Base-by-base conservation (phyloP, 1,140 invertebrate genomes). In the Brachionus asplanchnoidis region DNA sequence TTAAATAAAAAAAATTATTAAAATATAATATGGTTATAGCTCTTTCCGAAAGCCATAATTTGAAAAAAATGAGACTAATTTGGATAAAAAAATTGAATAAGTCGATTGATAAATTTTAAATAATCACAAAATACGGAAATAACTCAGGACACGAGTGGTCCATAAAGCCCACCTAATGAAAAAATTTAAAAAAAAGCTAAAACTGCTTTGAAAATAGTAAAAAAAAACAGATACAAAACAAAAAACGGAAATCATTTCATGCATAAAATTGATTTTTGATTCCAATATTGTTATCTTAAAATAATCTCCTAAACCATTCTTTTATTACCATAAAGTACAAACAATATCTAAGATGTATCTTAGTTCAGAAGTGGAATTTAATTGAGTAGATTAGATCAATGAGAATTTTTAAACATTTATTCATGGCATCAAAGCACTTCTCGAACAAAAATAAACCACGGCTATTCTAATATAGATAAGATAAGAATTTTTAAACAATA, bases 331-430 rank as follows among this genome's bases (percentile, higher is more conserved):
- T 60, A 53, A 53, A 53, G 46, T 53, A 32, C 8, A 68, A 68
- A 68, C 66, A 68, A 26, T 68, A 68, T 68, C 66, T 68, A 28
- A 68, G 9, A 68, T 68, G 66, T 68, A 68, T 68, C 66, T 68
- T 68, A 28, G 12, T 40, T 68, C 32, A 73, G 36, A 73, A 73
- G 68, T 73, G 68, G 68, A 73, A 73, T 73, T 73, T 73, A 73
- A 73, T 73, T 40, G 68, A 32, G 32, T n/a, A 73, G 68, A 73
- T 73, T 73, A 73, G 68, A 73, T 73, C 68, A 73, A 73, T 73
- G 68, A 40, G 68, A 73, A 73, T 42, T 73, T 73, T 73, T 42
- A 73, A 73, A 73, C 28, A 73, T 73, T 73, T 42, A 42, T 20
- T 40, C 36, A 42, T 73, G 32, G 40, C 66, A 32, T 68, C 26